Percentiles rank a stretch among this genome's conserved stretches.
phyloP scores from a whole-genome alignment of 2,888 invertebrate species.

The Platycheirus rosarum region DNA sequence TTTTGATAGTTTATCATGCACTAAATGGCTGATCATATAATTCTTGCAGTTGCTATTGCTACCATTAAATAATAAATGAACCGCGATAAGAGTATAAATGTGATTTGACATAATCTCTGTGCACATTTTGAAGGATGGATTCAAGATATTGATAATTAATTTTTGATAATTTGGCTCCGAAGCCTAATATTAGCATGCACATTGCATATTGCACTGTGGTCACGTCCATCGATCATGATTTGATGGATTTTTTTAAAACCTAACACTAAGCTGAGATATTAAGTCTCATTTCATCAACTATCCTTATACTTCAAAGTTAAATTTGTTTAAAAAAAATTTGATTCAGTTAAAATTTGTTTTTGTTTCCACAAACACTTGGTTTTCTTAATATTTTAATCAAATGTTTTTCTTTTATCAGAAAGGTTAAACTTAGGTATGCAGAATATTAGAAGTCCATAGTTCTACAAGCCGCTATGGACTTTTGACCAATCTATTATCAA shows the following conservation, averaged over 20 bases:
- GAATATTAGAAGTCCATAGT: no score
- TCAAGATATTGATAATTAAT: neutral
- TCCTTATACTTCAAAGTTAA: no score
- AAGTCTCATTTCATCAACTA: neutral
- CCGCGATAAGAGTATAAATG: constrained; percentile 20
- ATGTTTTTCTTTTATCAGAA: no score
- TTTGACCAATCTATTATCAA: no score
- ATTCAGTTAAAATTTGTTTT: no score
- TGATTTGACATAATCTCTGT: constrained; percentile 5
- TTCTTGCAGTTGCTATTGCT: constrained; percentile 36
- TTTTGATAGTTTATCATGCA: constrained; percentile 19
- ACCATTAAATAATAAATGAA: neutral
- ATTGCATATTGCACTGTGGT: neutral
- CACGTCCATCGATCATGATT: neutral
- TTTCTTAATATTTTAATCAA: no score
- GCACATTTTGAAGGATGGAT: constrained; percentile 4
- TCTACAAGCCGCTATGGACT: no score
- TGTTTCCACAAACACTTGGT: no score
- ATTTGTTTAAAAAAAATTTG: no score
- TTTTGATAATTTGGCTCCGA: neutral
- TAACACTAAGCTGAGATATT: no score
- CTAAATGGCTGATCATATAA: constrained; percentile 25
- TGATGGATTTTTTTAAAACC: no score
- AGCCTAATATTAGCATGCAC: neutral
- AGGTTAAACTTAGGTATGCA: no score